Conservation (phyloP, 2,113 vertebrate species). For the Craseonycteris thonglongyai region DNA sequence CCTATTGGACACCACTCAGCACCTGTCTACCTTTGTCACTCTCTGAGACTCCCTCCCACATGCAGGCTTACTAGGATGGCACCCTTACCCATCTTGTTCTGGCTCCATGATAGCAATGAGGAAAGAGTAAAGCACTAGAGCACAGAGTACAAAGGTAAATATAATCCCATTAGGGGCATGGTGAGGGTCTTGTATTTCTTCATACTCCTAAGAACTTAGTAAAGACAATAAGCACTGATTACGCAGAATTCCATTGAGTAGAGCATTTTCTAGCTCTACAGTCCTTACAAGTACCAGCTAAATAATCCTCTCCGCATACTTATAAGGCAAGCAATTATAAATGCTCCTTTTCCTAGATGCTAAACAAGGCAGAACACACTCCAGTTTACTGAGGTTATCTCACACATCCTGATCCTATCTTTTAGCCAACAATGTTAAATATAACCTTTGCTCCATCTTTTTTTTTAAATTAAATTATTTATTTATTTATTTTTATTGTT, state of each 20-base stretch:
- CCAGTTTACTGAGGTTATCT: neutral
- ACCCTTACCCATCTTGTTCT: neutral
- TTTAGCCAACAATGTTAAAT: neutral
- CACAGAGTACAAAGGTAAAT: neutral
- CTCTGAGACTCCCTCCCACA: fast-evolving
- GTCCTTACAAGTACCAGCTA: neutral
- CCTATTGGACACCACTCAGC: neutral
- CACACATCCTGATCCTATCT: neutral
- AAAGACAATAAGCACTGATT: neutral
- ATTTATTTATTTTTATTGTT: too few relatives aligned
- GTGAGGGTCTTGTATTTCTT: neutral
- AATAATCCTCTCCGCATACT: neutral
- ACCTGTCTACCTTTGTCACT: neutral
- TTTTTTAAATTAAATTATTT: too few relatives aligned
- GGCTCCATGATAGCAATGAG: neutral
- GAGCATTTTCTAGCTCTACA: neutral
- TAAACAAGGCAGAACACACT: neutral
- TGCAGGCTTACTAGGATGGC: neutral
- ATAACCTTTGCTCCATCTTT: neutral
- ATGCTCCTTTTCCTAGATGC: neutral
- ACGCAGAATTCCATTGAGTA: neutral
- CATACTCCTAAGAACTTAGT: neutral
- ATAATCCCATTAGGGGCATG: neutral
- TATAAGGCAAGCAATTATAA: neutral
- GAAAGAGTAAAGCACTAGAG: neutral